Evolutionary conservation across 92 coral and sea anemone species (phyloP), one percentile per base, ranked within the genome.

Genomic region (Heliopora coerulea): DNA sequence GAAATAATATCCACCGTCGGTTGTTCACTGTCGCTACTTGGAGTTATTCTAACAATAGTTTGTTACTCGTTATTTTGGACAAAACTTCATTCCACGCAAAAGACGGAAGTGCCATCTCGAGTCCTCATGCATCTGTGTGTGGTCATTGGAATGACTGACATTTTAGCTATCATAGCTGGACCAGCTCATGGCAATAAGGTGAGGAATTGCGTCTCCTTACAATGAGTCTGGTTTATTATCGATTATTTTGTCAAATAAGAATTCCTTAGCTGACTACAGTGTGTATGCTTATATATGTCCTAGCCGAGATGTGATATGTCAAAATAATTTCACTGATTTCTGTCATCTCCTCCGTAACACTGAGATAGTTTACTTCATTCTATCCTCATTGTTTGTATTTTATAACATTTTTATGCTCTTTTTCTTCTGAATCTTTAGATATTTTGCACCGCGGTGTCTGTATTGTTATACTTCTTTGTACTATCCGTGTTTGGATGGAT

Each of bases 401-500:
- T n/a, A n/a, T n/a, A n/a, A n/a, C n/a, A n/a, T n/a, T n/a, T n/a
- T n/a, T n/a, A n/a, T n/a, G n/a, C n/a, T n/a, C n/a, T n/a, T 8
- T 48, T 48, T 72, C 29, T 80, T 59, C 46, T 4, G 42, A 4
- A n/a, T 54, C 54, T 52, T 6, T 54, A 70, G 77, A 39, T 9
- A 32, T 29, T 52, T 33, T 70, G 77, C 42, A 70, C 27, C 3
- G 39, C 42, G 11, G 63, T 70, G 62, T 70, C 77, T 15, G 54
- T 70, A 52, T 52, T 34, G 58, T 18, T 70, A 7, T 56, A 52
- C 23, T 70, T 52, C 32, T 70, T 54, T 54, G 77, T 70, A 1
- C 42, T 70, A 4, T 42, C 77, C 27, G 62, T 33, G 62, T 70
- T 70, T 56, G 77, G 77, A 1, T 70, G 77, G 77, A 70, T 70